phyloP scores from a whole-genome alignment of 2,888 invertebrate genomes.

The Lycocerus yunnanus region DNA sequence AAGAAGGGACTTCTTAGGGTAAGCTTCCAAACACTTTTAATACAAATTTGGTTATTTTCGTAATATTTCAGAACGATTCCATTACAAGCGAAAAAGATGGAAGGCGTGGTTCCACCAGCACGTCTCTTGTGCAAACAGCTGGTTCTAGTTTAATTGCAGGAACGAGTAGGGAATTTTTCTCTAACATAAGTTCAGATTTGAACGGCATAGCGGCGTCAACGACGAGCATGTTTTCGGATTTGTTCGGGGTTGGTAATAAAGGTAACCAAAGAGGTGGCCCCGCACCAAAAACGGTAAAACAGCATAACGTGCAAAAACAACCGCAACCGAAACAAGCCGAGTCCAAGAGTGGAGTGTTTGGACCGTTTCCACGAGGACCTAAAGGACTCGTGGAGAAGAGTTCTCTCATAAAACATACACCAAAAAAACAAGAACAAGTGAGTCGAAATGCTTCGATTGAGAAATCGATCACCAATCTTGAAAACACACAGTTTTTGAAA shows the following conservation, averaged over 20 bases:
- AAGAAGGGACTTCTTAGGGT: constrained; percentile 86
- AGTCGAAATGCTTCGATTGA: constrained; percentile 72
- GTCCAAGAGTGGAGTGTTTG: constrained; percentile 65
- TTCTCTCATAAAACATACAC: constrained; percentile 83
- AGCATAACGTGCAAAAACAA: constrained; percentile 42
- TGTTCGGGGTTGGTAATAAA: constrained; percentile 76
- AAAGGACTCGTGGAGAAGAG: constrained; percentile 89
- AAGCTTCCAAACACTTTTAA: constrained; percentile 23
- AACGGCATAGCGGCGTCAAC: constrained; percentile 93
- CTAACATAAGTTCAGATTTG: constrained; percentile 89
- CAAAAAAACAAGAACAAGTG: constrained; percentile 67
- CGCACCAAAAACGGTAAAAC: constrained; percentile 38
- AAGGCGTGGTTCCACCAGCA: constrained; percentile 64
- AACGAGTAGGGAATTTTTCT: constrained; percentile 82
- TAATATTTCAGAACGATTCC: constrained; percentile 46
- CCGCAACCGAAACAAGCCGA: constrained; percentile 52
- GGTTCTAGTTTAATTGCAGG: constrained; percentile 63
- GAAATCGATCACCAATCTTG: constrained; percentile 77
- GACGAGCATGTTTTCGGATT: constrained; percentile 90
- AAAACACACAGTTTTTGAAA: constrained; percentile 92
- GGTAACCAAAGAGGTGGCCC: constrained; percentile 39
- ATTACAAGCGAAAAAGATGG: constrained; percentile 47
- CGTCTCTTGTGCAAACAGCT: constrained; percentile 68
- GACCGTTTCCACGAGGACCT: constrained; percentile 77
- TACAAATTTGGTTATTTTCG: not conserved